Evolutionary conservation across 1,140 invertebrate genomes (phyloP).

Genomic region (Drosophila parvula): DNA sequence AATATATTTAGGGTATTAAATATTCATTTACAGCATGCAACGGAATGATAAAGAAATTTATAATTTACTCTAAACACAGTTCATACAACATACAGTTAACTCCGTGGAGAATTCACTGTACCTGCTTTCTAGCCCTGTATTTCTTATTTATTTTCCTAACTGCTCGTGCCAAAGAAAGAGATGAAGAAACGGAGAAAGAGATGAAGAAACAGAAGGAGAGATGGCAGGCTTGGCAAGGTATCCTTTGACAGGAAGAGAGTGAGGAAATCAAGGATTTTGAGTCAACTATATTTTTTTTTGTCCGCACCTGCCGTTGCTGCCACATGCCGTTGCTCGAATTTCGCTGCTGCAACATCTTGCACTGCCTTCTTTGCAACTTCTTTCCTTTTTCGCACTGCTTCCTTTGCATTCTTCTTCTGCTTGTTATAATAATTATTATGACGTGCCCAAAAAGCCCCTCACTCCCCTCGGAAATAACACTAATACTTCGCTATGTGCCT

Average conservation of each 20-base stretch:
- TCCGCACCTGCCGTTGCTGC: slow-evolving; percentile 40
- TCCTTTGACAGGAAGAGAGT: slow-evolving; percentile 44
- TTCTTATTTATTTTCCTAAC: slow-evolving; percentile 7
- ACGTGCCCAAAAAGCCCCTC: slow-evolving; percentile 11
- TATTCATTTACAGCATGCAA: too few relatives aligned
- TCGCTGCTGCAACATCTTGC: slow-evolving; percentile 37
- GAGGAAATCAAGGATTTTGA: slow-evolving; percentile 52
- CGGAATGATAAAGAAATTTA: too few relatives aligned
- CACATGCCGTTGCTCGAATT: slow-evolving; percentile 77
- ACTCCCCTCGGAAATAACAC: background rate
- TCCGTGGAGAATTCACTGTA: background rate
- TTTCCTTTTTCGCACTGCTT: slow-evolving; percentile 23
- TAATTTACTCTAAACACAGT: too few relatives aligned
- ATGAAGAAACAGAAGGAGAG: background rate
- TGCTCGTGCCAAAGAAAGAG: slow-evolving; percentile 56
- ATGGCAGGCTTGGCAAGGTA: slow-evolving; percentile 6
- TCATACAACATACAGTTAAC: background rate
- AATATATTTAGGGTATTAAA: too few relatives aligned
- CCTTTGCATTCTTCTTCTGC: background rate
- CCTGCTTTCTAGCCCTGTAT: too few relatives aligned
- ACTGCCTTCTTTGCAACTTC: slow-evolving; percentile 6
- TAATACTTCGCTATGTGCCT: slow-evolving; percentile 2
- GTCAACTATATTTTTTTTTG: slow-evolving; percentile 39
- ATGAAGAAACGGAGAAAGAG: background rate
- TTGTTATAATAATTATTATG: slow-evolving; percentile 70